These are phyloP conservation scores for honey bee (Apis mellifera) DNA, from an alignment of 1,140 invertebrate genomes.

Conservation along the genomic window DNA sequence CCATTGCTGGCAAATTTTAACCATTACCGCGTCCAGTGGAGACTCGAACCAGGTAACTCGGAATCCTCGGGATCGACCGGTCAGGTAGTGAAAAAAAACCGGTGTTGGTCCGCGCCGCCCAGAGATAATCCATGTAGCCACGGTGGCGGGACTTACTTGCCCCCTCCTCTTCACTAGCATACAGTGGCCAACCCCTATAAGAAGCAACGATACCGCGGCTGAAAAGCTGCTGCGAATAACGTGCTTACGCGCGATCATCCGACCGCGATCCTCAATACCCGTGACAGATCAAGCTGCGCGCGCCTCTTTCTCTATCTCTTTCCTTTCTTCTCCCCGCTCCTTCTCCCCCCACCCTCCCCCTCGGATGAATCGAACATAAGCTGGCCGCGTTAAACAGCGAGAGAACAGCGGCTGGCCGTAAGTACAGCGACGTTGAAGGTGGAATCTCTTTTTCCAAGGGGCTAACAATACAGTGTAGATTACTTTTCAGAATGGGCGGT, in stretches of 20 bases:
- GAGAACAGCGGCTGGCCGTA: constrained; percentile 28
- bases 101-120: constrained; percentile 13
- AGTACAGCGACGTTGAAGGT: constrained; percentile 17
- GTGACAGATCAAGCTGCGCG: constrained; percentile 65
- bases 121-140: constrained; percentile 52
- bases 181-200: constrained; percentile 58
- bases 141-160: constrained; percentile 55
- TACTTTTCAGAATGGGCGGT: constrained; percentile 81
- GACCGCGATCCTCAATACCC: constrained; percentile 73
- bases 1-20: constrained; percentile 12
- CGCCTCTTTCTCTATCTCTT: constrained; percentile 8
- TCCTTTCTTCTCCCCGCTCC: no score
- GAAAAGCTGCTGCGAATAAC: constrained; percentile 80
- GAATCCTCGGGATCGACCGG: constrained; percentile 21
- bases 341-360: background rate
- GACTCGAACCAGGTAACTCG: constrained; percentile 31
- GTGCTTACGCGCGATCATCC: constrained; percentile 80
- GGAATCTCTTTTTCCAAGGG: constrained; percentile 31
- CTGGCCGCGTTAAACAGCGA: constrained; percentile 55
- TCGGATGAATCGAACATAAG: constrained; percentile 57
- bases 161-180: constrained; percentile 22
- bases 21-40: constrained; percentile 24
- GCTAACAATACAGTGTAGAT: constrained; percentile 78
- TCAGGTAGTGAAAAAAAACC: constrained; percentile 47
- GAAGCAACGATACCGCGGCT: constrained; percentile 72